phyloP scores from a whole-genome alignment of 2,888 invertebrate genomes.

The Tryphoninae sp. region DNA sequence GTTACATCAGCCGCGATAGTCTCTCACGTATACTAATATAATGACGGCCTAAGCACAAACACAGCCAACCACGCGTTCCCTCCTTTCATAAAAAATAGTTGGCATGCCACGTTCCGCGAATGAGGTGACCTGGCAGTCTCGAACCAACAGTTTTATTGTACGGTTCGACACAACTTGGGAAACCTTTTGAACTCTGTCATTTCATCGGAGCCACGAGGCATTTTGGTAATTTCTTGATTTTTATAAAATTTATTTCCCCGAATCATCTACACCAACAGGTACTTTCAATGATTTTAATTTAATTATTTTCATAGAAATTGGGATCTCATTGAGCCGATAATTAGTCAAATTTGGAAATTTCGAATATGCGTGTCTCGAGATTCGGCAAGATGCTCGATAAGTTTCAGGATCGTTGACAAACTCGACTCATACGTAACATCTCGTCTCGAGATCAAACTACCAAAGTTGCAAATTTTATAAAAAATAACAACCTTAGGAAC shows the following conservation, averaged over 20 bases:
- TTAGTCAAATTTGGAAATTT: too few relatives aligned
- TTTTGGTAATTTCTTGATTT: not conserved
- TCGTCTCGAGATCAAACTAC: too few relatives aligned
- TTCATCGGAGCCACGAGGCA: conserved; percentile 11
- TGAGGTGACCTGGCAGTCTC: conserved; percentile 28
- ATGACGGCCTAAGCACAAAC: not conserved
- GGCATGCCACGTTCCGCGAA: conserved; percentile 46
- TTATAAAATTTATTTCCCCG: not conserved
- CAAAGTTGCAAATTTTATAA: too few relatives aligned
- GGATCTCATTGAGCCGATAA: too few relatives aligned
- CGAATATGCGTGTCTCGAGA: too few relatives aligned
- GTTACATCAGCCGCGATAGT: conserved; percentile 10
- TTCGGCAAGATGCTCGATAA: too few relatives aligned
- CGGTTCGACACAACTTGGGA: not conserved
- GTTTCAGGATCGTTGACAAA: too few relatives aligned
- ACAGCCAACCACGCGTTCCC: not conserved
- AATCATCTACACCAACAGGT: not conserved
- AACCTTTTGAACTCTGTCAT: not conserved
- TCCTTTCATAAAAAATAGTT: not conserved
- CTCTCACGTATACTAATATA: not conserved
- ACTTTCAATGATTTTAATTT: not conserved
- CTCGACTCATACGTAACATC: too few relatives aligned
- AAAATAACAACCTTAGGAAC: too few relatives aligned
- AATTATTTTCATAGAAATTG: too few relatives aligned
- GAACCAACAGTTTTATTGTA: conserved; percentile 3